Percentiles rank a stretch among this genome's conserved stretches.
These are phyloP conservation scores for Rhagoletis zephyria DNA, from an alignment of 1,140 invertebrate species.

Conservation along the genomic window DNA sequence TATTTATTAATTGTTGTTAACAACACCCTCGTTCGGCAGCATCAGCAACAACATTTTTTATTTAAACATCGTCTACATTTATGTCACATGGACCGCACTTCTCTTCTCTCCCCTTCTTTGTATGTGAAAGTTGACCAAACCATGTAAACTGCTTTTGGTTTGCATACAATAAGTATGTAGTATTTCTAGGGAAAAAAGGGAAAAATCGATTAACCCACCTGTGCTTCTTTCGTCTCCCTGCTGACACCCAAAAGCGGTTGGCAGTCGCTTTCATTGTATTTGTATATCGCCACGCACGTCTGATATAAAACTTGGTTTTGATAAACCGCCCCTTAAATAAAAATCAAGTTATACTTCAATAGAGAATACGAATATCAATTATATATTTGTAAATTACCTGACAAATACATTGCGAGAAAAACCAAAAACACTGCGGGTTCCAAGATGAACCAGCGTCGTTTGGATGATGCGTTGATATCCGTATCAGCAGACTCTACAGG, in stretches of 20 bases:
- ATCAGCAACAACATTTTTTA: no score
- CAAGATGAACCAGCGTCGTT: constrained; percentile 65
- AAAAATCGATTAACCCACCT: constrained; percentile 61
- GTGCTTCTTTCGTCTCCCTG: constrained; percentile 64
- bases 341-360: constrained; percentile 38
- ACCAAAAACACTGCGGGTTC: constrained; percentile 70
- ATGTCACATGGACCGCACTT: no score
- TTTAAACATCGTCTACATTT: no score
- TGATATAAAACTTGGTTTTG: constrained; percentile 70
- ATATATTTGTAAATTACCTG: constrained; percentile 59
- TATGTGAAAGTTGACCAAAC: no score
- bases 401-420: constrained; percentile 67
- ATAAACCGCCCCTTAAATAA: constrained; percentile 65
- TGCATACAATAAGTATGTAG: no score
- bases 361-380: neutral
- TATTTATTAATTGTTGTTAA: no score
- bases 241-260: constrained; percentile 66
- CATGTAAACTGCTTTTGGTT: no score
- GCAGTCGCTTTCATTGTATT: constrained; percentile 67
- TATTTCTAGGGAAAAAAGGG: no score
- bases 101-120: no score
- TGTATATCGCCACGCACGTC: constrained; percentile 66
- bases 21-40: no score
- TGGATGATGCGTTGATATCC: neutral
- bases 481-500: neutral